A percentile compares a stretch with the other conserved stretches of the same genome.
phyloP scores from a whole-genome alignment of 1,140 invertebrate genomes.

The Tetraneura akinire region DNA sequence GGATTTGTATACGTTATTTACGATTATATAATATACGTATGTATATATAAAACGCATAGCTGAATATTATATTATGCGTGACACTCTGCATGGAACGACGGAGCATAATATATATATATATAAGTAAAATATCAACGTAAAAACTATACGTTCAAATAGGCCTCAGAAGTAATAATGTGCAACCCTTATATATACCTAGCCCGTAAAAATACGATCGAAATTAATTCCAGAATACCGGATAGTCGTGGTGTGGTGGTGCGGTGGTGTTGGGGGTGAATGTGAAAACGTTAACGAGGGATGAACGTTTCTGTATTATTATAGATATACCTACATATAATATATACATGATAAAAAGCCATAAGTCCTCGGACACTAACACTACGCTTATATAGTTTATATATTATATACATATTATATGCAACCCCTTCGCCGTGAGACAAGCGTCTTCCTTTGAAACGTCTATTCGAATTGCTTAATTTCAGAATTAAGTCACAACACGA shows the following conservation, averaged over 20 bases:
- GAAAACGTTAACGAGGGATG: not conserved
- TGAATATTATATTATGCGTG: no score
- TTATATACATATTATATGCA: no score
- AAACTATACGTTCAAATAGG: not conserved
- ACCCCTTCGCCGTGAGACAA: not conserved
- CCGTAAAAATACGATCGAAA: not conserved
- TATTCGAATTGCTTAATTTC: not conserved
- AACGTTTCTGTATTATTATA: not conserved
- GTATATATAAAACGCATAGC: no score
- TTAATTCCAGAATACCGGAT: not conserved
- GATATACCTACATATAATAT: no score
- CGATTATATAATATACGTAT: no score
- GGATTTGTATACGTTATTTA: not conserved
- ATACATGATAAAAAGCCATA: slow-evolving; percentile 19
- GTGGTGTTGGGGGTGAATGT: not conserved
- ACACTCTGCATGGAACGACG: no score
- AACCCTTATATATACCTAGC: no score
- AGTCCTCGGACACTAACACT: not conserved
- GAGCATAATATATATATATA: not conserved
- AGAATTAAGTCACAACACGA: not conserved
- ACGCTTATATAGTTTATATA: no score
- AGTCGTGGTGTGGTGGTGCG: no score
- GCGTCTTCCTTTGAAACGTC: not conserved
- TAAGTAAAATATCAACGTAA: not conserved
- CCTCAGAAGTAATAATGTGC: not conserved